Percentiles rank a stretch among this genome's conserved stretches.
phyloP scores from a whole-genome alignment of 2,888 invertebrate species.

The Aelia acuminata region DNA sequence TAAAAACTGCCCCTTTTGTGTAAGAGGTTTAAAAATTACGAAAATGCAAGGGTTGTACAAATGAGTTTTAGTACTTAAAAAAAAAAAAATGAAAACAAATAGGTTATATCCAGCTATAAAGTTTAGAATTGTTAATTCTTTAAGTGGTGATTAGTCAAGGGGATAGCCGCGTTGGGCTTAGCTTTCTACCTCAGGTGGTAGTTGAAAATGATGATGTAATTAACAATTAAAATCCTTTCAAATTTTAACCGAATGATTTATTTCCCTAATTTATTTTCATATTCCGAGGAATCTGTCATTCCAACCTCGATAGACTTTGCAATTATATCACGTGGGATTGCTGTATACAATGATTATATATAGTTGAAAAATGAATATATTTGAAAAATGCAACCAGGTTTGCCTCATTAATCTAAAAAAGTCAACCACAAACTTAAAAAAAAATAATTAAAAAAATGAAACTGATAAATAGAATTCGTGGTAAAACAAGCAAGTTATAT shows the following conservation, averaged over 20 bases:
- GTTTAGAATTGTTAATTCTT: not conserved
- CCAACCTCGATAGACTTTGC: not conserved
- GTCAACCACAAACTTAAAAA: too few species aligned
- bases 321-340: not conserved
- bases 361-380: too few species aligned
- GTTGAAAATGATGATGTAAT: not conserved
- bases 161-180: not conserved
- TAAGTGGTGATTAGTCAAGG: constrained; percentile 7
- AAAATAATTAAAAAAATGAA: too few species aligned
- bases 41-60: not conserved
- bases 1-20: too few species aligned
- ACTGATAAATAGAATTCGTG: too few species aligned
- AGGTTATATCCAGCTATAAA: constrained; percentile 7
- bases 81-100: not conserved
- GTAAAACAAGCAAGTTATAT: too few species aligned
- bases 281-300: not conserved
- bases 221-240: constrained; percentile 8
- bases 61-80: not conserved
- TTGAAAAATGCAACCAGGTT: too few species aligned
- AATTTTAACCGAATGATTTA: not conserved
- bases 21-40: not conserved
- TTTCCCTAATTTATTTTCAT: not conserved
- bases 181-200: not conserved
- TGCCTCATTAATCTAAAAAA: too few species aligned
- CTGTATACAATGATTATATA: too few species aligned